Base-by-base conservation (phyloP, 2,797 vertebrate species). In the Cirrhinus mrigala region DNA sequence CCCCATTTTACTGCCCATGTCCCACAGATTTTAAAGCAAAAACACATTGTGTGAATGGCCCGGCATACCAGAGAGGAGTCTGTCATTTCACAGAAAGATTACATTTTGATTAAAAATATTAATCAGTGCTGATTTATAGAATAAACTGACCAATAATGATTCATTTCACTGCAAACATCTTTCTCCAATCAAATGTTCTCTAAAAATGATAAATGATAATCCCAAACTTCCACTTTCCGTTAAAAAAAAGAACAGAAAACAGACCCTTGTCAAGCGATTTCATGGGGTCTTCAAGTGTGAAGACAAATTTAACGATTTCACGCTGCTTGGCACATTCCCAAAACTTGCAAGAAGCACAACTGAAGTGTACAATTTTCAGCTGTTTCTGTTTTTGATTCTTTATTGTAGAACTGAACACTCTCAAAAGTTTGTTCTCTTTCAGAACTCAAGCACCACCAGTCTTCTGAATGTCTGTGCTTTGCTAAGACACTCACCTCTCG, bases 401-500 rank as follows among this genome's bases (percentile, higher is more conserved):
- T 33, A 29, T 33, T 75, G 48, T 12, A 52, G 71, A 50, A 18
- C 24, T 5, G 18, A 74, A 22, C 48, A 20, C 24, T 74, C 24
- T 50, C 15, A 50, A 52, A 50, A 11, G 24, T 10, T 7, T 11
- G 66, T 20, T 68, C 66, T 69, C 33, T 18, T 37, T 74, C 27
- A 50, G 24, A 75, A 75, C 54, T 37, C 11, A 22, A 68, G 58
- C 77, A 33, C 22, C 11, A 40, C 18, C 7, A 12, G n/a, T 18
- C 22, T 40, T 76, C 46, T 37, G 33, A 66, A 40, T 70, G 50
- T 66, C 50, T 58, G 18, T 60, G 37, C 10, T 24, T 77, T 22
- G n/a, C 24, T 70, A n/a, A 56, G 60, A 77, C 33, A n/a, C n/a
- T 46, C 64, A 70, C 48, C 11, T 95, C 93, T 93, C 92, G 93